Evolutionary conservation across 2,797 vertebrate species (phyloP).

Genomic region (Anolis apletophallus): DNA sequence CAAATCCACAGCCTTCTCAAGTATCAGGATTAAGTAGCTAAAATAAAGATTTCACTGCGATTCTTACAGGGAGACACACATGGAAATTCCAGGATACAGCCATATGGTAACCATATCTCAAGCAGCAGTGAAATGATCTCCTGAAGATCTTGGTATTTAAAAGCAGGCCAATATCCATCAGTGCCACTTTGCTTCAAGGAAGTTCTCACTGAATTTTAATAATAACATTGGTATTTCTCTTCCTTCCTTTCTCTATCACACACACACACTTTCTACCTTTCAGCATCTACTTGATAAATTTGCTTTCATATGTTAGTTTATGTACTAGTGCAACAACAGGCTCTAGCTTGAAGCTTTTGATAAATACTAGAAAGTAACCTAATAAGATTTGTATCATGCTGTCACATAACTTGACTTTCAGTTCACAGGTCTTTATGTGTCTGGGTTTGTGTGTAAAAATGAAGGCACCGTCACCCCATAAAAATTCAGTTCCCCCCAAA

Average conservation of each 20-base stretch:
- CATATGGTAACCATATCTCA: not conserved
- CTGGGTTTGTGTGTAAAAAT: no score
- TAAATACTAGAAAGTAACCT: not conserved
- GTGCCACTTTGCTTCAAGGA: not conserved
- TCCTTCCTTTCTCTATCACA: no score
- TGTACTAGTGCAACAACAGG: not conserved
- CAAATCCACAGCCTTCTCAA: slow-evolving; percentile 10
- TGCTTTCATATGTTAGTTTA: not conserved
- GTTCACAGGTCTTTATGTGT: no score
- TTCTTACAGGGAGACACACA: slow-evolving; percentile 5
- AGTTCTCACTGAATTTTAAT: not conserved
- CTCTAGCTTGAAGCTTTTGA: not conserved
- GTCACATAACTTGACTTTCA: not conserved
- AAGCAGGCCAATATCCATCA: not conserved
- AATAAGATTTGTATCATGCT: no score
- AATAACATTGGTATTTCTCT: not conserved
- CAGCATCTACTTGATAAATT: no score
- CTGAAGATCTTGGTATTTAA: not conserved
- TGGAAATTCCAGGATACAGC: not conserved
- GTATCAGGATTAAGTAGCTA: slow-evolving; percentile 4
- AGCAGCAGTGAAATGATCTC: not conserved
- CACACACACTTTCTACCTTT: no score
- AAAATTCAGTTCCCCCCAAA: no score
- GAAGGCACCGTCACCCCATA: no score
- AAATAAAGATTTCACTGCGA: not conserved